A percentile compares a stretch with the other conserved stretches of the same genome.
These are phyloP conservation scores for Popillia japonica DNA, from an alignment of 1,140 invertebrate genomes.

Conservation along the genomic window DNA sequence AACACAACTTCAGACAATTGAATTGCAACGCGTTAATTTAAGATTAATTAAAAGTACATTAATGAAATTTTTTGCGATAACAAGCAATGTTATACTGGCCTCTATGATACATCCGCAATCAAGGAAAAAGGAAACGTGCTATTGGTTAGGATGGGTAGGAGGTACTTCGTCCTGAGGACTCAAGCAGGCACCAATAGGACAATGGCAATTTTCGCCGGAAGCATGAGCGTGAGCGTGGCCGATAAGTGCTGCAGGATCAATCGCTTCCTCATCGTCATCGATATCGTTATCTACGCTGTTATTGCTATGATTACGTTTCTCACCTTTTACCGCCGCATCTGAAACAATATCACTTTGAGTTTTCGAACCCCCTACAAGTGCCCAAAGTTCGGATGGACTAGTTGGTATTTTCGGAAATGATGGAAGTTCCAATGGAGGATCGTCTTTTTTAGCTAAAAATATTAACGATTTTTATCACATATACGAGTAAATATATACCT, in stretches of 20 bases:
- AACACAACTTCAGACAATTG: background rate
- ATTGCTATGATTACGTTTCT: background rate
- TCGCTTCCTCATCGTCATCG: constrained; percentile 36
- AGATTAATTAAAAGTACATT: too few relatives aligned
- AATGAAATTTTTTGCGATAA: background rate
- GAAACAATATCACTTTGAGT: constrained; percentile 44
- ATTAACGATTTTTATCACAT: background rate
- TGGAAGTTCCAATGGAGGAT: constrained; percentile 56
- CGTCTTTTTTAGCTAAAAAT: constrained; percentile 58
- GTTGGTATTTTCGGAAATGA: constrained; percentile 55
- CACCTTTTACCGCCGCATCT: constrained; percentile 40
- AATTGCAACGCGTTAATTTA: background rate
- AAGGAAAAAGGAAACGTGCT: background rate
- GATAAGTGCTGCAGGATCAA: background rate
- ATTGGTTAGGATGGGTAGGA: background rate
- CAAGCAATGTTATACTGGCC: background rate
- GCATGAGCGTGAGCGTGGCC: background rate
- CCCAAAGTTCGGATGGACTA: constrained; percentile 53
- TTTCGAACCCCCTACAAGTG: constrained; percentile 44
- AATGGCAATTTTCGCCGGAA: constrained; percentile 31
- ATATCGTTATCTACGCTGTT: background rate
- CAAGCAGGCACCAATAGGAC: constrained; percentile 39
- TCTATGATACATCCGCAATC: background rate
- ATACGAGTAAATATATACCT: too few relatives aligned
- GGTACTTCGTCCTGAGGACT: constrained; percentile 33